phyloP scores from a whole-genome alignment of 92 coral and sea anemone genomes.

The Ricordea florida region DNA sequence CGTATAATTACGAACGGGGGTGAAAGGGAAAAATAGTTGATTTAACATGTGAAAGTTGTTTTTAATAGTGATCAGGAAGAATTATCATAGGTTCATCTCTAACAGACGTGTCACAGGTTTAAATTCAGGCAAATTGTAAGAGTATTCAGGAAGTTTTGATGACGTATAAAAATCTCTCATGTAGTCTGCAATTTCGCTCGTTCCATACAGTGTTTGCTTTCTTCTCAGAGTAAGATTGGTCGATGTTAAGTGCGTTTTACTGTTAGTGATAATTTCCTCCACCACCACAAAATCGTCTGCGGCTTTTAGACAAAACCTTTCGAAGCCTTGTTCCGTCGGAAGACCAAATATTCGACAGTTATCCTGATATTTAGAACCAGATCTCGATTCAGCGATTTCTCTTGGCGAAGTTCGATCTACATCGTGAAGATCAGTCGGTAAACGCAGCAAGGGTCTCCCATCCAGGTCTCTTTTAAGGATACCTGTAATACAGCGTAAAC shows the following conservation, averaged over 20 bases:
- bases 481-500: slow-evolving; percentile 53
- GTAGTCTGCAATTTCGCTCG: slow-evolving; percentile 27
- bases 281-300: slow-evolving; percentile 71
- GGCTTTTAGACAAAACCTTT: slow-evolving; percentile 73
- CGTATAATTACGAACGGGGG: no score
- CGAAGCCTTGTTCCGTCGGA: slow-evolving; percentile 41
- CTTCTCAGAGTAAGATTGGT: slow-evolving; percentile 81
- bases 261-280: slow-evolving; percentile 84
- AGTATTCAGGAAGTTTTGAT: slow-evolving; percentile 34
- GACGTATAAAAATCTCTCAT: slow-evolving; percentile 77
- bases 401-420: no score
- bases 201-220: slow-evolving; percentile 55
- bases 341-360: background rate
- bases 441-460: no score
- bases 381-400: background rate
- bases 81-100: no score
- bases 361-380: background rate
- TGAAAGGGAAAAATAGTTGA: no score
- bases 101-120: background rate
- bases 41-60: no score
- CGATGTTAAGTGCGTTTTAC: slow-evolving; percentile 69
- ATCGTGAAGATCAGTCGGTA: no score
- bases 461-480: slow-evolving; percentile 51
- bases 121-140: background rate
- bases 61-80: no score